A percentile compares a stretch with the other conserved stretches of the same genome.
phyloP scores from a whole-genome alignment of 2,113 vertebrate species.

The Choloepus hoffmanni region DNA sequence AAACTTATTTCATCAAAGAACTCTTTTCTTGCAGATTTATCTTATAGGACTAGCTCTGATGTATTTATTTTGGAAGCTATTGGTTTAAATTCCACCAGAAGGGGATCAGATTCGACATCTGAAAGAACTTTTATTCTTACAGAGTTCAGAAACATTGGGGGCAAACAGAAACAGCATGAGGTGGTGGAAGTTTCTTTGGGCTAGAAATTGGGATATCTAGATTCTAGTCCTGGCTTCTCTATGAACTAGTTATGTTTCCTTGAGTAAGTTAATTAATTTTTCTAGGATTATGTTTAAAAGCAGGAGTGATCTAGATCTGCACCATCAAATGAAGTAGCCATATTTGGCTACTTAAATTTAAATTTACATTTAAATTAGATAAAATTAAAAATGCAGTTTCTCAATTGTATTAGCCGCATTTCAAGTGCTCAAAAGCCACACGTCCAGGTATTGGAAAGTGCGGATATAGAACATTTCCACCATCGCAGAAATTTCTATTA shows the following conservation, averaged over 20 bases:
- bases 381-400: neutral
- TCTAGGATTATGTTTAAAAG: neutral
- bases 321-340: neutral
- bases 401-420: neutral
- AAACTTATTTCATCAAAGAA: neutral
- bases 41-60: neutral
- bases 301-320: neutral
- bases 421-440: neutral
- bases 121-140: neutral
- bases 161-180: neutral
- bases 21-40: neutral
- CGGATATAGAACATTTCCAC: neutral
- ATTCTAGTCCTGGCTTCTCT: neutral
- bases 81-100: neutral
- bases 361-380: neutral
- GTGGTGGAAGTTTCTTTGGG: neutral
- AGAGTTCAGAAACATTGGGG: neutral
- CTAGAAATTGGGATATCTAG: neutral
- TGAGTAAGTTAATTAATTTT: slow-evolving; percentile 27
- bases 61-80: neutral
- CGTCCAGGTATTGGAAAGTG: neutral
- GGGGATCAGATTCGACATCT: neutral
- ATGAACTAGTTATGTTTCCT: neutral
- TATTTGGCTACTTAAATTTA: neutral
- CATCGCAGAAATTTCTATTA: neutral